Percentiles rank a stretch among this genome's conserved stretches.
Evolutionary conservation across 2,797 vertebrate species (phyloP).

Genomic region (Esox masquinongy): DNA sequence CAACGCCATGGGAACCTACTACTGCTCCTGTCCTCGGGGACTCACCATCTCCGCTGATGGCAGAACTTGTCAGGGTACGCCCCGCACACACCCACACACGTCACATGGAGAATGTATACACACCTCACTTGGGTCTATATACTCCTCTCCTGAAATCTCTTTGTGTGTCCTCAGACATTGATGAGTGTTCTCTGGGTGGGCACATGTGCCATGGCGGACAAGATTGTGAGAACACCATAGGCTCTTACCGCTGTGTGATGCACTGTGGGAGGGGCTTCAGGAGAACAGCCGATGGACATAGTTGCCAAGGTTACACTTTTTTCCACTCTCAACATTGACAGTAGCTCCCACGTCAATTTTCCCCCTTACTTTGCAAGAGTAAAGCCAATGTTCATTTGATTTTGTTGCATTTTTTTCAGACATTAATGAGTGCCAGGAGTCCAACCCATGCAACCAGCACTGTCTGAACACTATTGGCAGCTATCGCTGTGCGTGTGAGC

Average conservation of each 20-base stretch:
- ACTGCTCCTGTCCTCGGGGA: constrained; percentile 91
- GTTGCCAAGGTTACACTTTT: constrained; percentile 82
- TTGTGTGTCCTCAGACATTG: constrained; percentile 77
- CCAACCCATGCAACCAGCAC: constrained; percentile 87
- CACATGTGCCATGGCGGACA: constrained; percentile 81
- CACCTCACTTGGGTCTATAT: background rate
- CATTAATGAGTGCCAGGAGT: constrained; percentile 93
- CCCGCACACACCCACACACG: constrained; percentile 13
- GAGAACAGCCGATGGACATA: constrained; percentile 81
- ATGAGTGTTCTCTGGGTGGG: constrained; percentile 85
- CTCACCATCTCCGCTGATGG: constrained; percentile 92
- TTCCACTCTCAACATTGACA: background rate
- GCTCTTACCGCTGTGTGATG: constrained; percentile 86
- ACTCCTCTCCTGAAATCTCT: background rate
- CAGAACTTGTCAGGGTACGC: constrained; percentile 89
- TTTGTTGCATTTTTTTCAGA: constrained; percentile 70
- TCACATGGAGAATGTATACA: background rate
- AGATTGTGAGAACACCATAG: constrained; percentile 91
- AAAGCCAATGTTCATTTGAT: background rate
- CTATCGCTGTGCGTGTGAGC: constrained; percentile 93
- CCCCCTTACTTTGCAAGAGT: too few species aligned
- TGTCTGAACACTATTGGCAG: constrained; percentile 94
- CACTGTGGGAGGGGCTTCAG: constrained; percentile 87
- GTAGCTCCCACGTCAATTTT: background rate
- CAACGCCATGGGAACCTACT: constrained; percentile 89